A percentile compares a stretch with the other conserved stretches of the same genome.
Conservation (phyloP, 1,140 invertebrate species). For the Ephestia elutella region DNA sequence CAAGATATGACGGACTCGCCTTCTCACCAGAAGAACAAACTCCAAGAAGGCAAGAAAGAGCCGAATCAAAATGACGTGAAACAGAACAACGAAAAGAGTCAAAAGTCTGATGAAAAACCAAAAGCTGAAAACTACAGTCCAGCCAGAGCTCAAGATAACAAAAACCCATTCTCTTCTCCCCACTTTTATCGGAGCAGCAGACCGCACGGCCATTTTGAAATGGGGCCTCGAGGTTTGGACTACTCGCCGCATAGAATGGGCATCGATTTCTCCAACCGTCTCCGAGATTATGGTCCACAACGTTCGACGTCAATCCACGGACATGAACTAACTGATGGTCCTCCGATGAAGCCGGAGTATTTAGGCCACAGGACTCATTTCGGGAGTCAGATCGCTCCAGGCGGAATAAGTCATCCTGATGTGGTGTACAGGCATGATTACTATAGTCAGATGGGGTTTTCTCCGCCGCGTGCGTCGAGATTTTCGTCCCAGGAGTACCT, state of each 20-base stretch:
- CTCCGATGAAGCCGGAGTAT: conserved; percentile 59
- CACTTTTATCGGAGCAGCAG: conserved; percentile 51
- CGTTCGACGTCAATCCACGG: conserved; percentile 69
- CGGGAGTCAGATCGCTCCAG: conserved; percentile 57
- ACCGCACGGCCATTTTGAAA: conserved; percentile 66
- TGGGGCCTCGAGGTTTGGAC: conserved; percentile 66
- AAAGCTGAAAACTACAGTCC: conserved; percentile 34
- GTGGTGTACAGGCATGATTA: conserved; percentile 70
- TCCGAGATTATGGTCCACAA: conserved; percentile 59
- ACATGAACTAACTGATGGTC: conserved; percentile 64
- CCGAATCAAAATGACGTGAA: conserved; percentile 41
- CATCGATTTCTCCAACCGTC: conserved; percentile 56
- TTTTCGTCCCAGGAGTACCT: conserved; percentile 73
- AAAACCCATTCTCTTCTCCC: conserved; percentile 62
- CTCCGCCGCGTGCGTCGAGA: conserved; percentile 59
- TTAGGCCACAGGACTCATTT: conserved; percentile 53
- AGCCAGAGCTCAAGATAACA: conserved; percentile 39
- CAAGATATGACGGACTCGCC: conserved; percentile 47
- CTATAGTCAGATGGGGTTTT: conserved; percentile 59
- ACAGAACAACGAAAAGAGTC: conserved; percentile 25
- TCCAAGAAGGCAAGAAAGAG: conserved; percentile 46
- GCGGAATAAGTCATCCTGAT: conserved; percentile 62
- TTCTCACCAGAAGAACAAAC: conserved; percentile 21
- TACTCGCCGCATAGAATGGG: conserved; percentile 69
- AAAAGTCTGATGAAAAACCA: conserved; percentile 35